phyloP scores from a whole-genome alignment of 2,113 vertebrate genomes.

The Amblyornis subalaris region DNA sequence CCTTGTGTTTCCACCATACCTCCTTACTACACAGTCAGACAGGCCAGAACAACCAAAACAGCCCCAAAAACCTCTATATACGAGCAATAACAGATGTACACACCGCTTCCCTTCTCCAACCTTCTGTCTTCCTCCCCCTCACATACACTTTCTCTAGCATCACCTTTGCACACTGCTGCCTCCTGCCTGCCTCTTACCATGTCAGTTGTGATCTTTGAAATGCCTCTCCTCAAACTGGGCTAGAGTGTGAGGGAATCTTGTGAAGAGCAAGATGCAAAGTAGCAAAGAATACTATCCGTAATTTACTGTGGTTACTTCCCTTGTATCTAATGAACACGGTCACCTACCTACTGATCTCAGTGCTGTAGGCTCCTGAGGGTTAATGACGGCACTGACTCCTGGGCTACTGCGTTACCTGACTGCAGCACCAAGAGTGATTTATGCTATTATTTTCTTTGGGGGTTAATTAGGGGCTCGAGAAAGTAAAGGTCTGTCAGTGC shows the following conservation, averaged over 20 bases:
- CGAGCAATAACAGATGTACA: not conserved
- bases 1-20: not conserved
- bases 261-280: not conserved
- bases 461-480: conserved; percentile 65
- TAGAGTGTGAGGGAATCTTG: not conserved
- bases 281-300: not conserved
- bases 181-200: not conserved
- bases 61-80: not conserved
- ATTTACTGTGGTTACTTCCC: not conserved
- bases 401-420: not conserved
- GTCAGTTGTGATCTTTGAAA: not conserved
- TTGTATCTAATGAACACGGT: not conserved
- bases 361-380: not conserved
- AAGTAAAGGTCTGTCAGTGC: conserved; percentile 52
- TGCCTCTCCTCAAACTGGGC: not conserved
- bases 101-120: not conserved
- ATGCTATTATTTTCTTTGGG: conserved; percentile 66
- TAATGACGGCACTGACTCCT: conserved; percentile 11
- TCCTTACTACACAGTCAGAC: not conserved
- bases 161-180: not conserved
- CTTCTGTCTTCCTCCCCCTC: not conserved
- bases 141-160: not conserved
- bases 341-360: not conserved
- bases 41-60: not conserved
- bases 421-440: conserved; percentile 33